Evolutionary conservation across 2,888 invertebrate genomes (phyloP), one percentile per base, ranked within the genome.

Genomic region (Colostygia pectinataria): DNA sequence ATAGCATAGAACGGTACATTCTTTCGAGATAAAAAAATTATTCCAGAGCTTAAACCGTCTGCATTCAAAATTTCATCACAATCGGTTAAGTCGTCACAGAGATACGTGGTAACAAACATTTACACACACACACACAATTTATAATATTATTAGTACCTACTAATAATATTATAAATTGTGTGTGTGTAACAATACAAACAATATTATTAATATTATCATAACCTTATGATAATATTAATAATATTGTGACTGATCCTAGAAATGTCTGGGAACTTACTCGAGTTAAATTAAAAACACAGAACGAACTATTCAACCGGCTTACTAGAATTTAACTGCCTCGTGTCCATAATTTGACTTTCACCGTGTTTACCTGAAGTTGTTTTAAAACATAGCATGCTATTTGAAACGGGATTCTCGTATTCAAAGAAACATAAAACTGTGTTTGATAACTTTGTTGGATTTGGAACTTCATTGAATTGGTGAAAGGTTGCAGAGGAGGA

Each of bases 391-490:
- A 47, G 54, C 37, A 31, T 44, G 55, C 32, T 72, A 72, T 77
- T 78, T 74, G 59, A 66, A 58, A 50, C 63, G 53, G 53, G 63
- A 63, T 56, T 64, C 68, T 76, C 75, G 54, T 61, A 72, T 79
- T 73, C 60, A 63, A 44, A 50, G 45, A 52, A 63, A 69, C 57
- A 49, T 40, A 55, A 61, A 52, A 34, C 41, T 49, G 41, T 77
- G 77, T 84, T 85, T 81, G 72, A 68, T 77, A 81, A 81, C 68
- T 59, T 59, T 53, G 49, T 36, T 40, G 52, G 56, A 57, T 51
- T 54, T 49, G 46, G 58, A 47, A 38, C 42, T 47, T 65, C 68
- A 68, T 58, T 73, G 63, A 58, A 70, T 59, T 65, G 32, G 36
- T 49, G 58, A 56, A 59, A 66, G 50, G 63, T 53, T 41, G 54